Base-by-base conservation (phyloP, 2,888 invertebrate species). In the Coleophora flavipennella region DNA sequence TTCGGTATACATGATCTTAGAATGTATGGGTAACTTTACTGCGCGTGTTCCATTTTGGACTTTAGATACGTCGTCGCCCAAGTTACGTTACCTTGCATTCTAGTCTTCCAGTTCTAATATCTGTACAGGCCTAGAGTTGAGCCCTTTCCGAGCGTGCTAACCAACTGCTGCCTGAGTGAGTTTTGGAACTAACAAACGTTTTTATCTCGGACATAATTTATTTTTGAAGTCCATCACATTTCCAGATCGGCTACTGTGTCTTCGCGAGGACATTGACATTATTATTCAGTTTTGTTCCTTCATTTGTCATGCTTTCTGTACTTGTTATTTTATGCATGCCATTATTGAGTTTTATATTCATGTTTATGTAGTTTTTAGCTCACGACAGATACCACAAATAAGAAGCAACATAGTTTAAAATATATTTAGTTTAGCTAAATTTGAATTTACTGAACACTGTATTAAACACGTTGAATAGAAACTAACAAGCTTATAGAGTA, bases 161-260 rank as follows among this genome's bases (percentile, higher is more conserved):
- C 80, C 81, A 67, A 79, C 65, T 76, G 83, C 83, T 85, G 85
- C 85, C 85, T 85, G 85, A 85, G 85, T 85, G 85, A 81, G 81
- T 72, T 79, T 77, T 68, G 20, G 11, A 57, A 81, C 80, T 81
- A 81, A 83, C 79, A 62, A n/a, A n/a, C 57, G 54, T 55, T 61
- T 58, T 60, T 56, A 55, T 38, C 34, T 36, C 49, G 48, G 61
- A 69, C 65, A 70, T 69, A 57, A 79, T 84, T 83, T 84, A 84
- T 84, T 84, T 83, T 84, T 84, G 84, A 84, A 84, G 84, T 84
- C 84, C 84, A 75, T 69, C 67, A 55, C 50, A 51, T 61, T 59
- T 55, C 53, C 53, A 48, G 41, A 48, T 48, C 50, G 44, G 45
- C 46, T 41, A 20, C 20, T 20, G 6, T 20, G 20, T 20, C 20